These are phyloP conservation scores for Piprites chloris DNA, from an alignment of 2,113 vertebrate genomes.

Conservation along the genomic window DNA sequence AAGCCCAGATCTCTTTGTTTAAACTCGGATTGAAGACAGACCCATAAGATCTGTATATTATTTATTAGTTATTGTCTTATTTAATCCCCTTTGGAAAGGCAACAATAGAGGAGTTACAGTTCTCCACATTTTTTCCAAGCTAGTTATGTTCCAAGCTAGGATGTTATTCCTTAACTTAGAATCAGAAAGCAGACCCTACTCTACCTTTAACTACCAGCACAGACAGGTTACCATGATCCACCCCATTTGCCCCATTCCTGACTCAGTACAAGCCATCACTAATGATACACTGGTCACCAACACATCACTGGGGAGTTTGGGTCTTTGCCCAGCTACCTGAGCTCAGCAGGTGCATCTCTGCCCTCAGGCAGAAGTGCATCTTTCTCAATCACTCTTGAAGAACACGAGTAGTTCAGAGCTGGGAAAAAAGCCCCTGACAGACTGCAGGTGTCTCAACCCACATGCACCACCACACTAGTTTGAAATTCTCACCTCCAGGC, in stretches of 20 bases:
- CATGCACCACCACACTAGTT: rapidly evolving
- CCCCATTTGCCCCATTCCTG: not conserved
- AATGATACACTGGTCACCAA: not conserved
- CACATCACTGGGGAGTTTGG: not conserved
- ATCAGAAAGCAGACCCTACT: not conserved
- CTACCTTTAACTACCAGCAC: not conserved
- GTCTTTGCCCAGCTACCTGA: not conserved
- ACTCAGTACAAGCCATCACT: not conserved
- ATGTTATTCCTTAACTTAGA: not conserved
- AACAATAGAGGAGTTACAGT: slow-evolving; percentile 32
- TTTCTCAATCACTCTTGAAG: not conserved
- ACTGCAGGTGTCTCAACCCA: not conserved
- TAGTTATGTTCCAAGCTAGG: not conserved
- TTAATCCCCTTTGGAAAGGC: slow-evolving; percentile 47
- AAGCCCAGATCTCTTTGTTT: slow-evolving; percentile 42
- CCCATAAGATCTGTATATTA: not conserved
- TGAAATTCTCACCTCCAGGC: not conserved
- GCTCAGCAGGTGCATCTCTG: rapidly evolving
- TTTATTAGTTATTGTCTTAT: slow-evolving; percentile 57
- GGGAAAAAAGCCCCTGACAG: not conserved
- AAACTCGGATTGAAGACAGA: slow-evolving; percentile 44
- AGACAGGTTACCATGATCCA: not conserved
- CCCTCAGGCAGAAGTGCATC: not conserved
- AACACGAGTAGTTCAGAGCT: rapidly evolving
- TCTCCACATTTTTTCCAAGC: not conserved